Percentiles rank a stretch among this genome's conserved stretches.
Conservation (phyloP, 2,113 vertebrate genomes). For the Meles meles region DNA sequence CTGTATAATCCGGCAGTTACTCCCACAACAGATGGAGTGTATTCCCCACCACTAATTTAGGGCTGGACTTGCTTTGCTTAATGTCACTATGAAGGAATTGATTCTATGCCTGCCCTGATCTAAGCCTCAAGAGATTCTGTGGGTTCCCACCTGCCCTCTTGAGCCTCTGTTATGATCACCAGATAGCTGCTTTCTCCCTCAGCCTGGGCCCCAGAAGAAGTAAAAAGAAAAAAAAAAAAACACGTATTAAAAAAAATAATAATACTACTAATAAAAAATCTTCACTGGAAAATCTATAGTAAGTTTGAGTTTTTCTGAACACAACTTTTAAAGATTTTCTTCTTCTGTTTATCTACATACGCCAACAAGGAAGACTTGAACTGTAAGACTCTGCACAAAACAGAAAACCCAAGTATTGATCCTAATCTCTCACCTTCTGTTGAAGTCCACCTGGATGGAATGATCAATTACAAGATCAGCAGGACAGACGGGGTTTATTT, state of each 20-base stretch:
- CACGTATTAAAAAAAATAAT: background rate
- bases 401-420: background rate
- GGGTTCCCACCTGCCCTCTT: background rate
- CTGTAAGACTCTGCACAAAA: background rate
- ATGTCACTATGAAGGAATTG: background rate
- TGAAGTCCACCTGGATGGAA: slow-evolving; percentile 98
- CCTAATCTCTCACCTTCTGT: slow-evolving; percentile 88
- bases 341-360: background rate
- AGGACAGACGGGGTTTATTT: slow-evolving; percentile 96
- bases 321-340: slow-evolving; percentile 14
- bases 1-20: background rate
- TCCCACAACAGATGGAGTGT: background rate
- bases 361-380: background rate
- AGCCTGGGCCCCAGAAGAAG: background rate
- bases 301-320: slow-evolving; percentile 1
- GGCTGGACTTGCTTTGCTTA: background rate
- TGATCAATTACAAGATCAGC: slow-evolving; percentile 98
- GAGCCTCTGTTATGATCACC: background rate
- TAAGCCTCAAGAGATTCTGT: background rate
- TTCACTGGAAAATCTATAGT: background rate
- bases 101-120: background rate
- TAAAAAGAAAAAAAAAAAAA: background rate
- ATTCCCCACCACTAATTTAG: background rate
- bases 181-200: background rate
- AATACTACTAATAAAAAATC: background rate